Evolutionary conservation across 2,113 vertebrate species (phyloP), one percentile per base, ranked within the genome.

Genomic region (Podocnemis expansa): DNA sequence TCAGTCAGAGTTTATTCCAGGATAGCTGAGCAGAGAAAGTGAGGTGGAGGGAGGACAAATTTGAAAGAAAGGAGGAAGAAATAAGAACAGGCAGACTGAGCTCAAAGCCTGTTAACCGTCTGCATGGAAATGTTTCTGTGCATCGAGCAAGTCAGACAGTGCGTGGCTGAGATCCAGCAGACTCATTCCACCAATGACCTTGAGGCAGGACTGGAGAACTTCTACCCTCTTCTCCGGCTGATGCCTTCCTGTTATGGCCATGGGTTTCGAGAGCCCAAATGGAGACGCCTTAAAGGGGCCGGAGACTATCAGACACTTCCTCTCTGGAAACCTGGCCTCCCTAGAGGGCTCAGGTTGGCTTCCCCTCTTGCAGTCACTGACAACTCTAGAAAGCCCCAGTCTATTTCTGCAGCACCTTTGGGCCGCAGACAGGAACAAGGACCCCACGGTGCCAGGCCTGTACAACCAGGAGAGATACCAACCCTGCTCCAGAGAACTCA

Each of bases 191-290:
- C 0, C 0, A 2, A 22, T 34, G 38, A 51, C 31, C 63, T 22
- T n/a, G 38, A 21, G 52, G 73, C 80, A 24, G 41, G 70, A 75
- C 70, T 43, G 10, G 76, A 4, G 31, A 79, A 21, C 54, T 70
- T 8, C 0, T 51, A 52, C 43, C 56, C 8, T 1, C 80, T 54
- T 34, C 0, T 31, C 31, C 21, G 8, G 34, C 34, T 6, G 38
- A 25, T 43, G 70, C 70, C 70, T 73, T 4, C 2, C 25, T 55
- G 16, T 1, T 10, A 11, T 22, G 5, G 25, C 6, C 0, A 0
- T 8, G n/a, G 27, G 2, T 87, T 34, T 43, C 12, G 11, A 43
- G 70, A 75, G 70, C 70, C 70, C 70, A 75, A 13, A 38, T 6
- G 41, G 38, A 75, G 38, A 43, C 12, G 41, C 41, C 6, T 75